phyloP scores from a whole-genome alignment of 2,888 invertebrate species.

The Terebella lapidaria region DNA sequence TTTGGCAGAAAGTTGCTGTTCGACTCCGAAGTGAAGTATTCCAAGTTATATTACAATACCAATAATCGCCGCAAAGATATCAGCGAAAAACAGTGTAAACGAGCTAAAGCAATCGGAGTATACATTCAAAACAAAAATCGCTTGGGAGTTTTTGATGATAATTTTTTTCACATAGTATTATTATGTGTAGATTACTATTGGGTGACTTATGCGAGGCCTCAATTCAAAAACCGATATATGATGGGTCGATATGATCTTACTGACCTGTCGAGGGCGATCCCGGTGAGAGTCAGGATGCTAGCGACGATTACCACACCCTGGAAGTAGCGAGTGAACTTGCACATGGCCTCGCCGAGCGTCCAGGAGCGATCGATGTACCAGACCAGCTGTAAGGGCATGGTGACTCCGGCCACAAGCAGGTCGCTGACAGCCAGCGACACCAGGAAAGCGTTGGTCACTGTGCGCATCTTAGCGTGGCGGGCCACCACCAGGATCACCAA shows the following conservation, averaged over 20 bases:
- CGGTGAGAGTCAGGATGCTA: slow-evolving; percentile 34
- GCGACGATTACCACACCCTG: slow-evolving; percentile 36
- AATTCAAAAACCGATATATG: too few species aligned
- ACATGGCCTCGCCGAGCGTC: slow-evolving; percentile 31
- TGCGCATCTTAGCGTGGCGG: slow-evolving; percentile 23
- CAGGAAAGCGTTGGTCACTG: slow-evolving; percentile 37
- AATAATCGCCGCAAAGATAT: too few species aligned
- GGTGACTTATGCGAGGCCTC: too few species aligned
- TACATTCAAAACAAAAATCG: too few species aligned
- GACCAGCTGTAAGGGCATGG: slow-evolving; percentile 37
- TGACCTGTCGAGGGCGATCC: slow-evolving; percentile 38
- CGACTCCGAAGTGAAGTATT: too few species aligned
- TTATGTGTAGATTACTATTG: too few species aligned
- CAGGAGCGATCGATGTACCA: slow-evolving; percentile 32
- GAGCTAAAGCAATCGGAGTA: too few species aligned
- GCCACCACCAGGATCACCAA: slow-evolving; percentile 31
- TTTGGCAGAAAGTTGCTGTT: too few species aligned
- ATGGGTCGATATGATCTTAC: too few species aligned
- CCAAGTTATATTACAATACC: too few species aligned
- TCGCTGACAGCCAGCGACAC: slow-evolving; percentile 37
- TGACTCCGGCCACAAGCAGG: slow-evolving; percentile 31
- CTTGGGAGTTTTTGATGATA: neutral
- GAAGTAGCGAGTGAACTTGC: slow-evolving; percentile 33
- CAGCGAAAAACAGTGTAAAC: too few species aligned
- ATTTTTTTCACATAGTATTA: neutral